Percentiles rank a stretch among this genome's conserved stretches.
Conservation (phyloP, 2,113 vertebrate genomes). For the Prunella himalayana region DNA sequence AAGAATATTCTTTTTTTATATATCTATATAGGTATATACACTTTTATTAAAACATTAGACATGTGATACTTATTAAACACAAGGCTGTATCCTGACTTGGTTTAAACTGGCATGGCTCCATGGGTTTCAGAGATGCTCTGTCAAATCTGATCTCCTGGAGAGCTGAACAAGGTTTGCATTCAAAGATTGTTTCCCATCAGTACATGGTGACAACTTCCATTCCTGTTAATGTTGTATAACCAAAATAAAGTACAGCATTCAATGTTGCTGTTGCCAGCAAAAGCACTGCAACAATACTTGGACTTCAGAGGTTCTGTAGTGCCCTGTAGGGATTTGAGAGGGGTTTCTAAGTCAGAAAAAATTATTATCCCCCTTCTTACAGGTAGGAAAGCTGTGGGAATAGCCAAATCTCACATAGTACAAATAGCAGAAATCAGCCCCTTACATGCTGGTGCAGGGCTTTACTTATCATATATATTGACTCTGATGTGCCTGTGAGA, state of each 20-base stretch:
- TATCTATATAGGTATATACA: background rate
- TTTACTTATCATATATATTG: background rate
- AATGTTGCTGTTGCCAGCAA: background rate
- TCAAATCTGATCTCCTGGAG: background rate
- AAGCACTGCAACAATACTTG: background rate
- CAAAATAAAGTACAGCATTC: background rate
- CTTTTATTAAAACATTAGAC: background rate
- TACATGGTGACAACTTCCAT: background rate
- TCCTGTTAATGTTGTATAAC: background rate
- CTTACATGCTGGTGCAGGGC: background rate
- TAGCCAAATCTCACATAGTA: background rate
- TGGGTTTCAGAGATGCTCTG: background rate
- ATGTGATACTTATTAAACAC: background rate
- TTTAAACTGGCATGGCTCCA: background rate
- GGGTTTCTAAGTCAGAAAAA: background rate
- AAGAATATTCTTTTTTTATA: background rate
- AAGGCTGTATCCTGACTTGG: background rate
- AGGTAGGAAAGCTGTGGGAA: background rate
- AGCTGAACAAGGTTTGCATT: constrained; percentile 10
- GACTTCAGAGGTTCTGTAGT: background rate
- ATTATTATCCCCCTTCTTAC: background rate
- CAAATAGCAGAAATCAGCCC: background rate
- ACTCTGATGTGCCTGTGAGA: background rate
- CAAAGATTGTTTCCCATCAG: background rate
- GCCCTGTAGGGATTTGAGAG: background rate